Evolutionary conservation across 2,888 invertebrate genomes (phyloP).

Genomic region (Hedychridium roseum): DNA sequence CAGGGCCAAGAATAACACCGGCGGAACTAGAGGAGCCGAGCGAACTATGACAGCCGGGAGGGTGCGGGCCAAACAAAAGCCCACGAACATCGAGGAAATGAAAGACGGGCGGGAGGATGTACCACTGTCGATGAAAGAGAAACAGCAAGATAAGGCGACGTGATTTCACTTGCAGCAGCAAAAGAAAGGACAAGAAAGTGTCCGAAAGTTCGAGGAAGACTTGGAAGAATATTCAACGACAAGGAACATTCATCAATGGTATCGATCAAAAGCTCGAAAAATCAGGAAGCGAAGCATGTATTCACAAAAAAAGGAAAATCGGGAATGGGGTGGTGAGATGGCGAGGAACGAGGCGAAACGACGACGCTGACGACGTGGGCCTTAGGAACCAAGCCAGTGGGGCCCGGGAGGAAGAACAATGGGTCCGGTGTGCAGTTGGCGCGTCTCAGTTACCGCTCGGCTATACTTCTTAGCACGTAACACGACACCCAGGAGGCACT

Average conservation of each 20-base stretch:
- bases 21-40: slow-evolving; percentile 22
- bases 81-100: too few relatives aligned
- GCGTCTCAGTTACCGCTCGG: slow-evolving; percentile 53
- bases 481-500: slow-evolving; percentile 48
- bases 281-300: too few relatives aligned
- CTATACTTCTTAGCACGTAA: slow-evolving; percentile 57
- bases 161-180: too few relatives aligned
- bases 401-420: slow-evolving; percentile 36
- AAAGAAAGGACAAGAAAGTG: too few relatives aligned
- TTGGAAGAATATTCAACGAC: too few relatives aligned
- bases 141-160: too few relatives aligned
- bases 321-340: background rate
- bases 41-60: too few relatives aligned
- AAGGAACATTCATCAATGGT: too few relatives aligned
- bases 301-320: slow-evolving; percentile 9
- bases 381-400: slow-evolving; percentile 1
- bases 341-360: background rate
- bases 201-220: too few relatives aligned
- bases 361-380: slow-evolving; percentile 5
- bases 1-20: slow-evolving; percentile 17
- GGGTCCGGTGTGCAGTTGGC: slow-evolving; percentile 46
- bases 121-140: slow-evolving; percentile 16
- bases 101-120: slow-evolving; percentile 22
- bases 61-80: too few relatives aligned
- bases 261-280: too few relatives aligned